Evolutionary conservation across 2,797 vertebrate species (phyloP).

Genomic region (Numenius phaeopus): DNA sequence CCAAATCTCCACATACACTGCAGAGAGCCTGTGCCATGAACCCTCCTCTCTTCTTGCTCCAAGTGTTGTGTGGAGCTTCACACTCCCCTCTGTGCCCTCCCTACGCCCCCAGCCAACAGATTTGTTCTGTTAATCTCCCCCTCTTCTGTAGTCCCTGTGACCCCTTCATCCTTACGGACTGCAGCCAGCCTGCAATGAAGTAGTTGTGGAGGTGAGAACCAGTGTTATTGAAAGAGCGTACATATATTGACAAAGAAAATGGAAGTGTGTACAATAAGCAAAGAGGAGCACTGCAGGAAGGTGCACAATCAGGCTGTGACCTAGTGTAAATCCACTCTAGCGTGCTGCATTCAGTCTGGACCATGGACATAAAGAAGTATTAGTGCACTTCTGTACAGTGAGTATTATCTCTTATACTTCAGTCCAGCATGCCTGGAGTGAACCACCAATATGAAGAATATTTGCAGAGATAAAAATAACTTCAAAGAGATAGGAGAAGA

Average conservation of each 20-base stretch:
- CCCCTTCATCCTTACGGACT: neutral
- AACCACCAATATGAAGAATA: neutral
- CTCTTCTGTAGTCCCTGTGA: neutral
- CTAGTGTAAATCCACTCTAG: neutral
- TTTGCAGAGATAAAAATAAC: slow-evolving; percentile 55
- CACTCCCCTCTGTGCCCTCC: neutral
- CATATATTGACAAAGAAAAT: neutral
- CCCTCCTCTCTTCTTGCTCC: neutral
- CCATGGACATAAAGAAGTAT: neutral
- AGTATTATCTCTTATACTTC: neutral
- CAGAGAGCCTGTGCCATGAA: neutral
- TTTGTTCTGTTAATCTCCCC: neutral
- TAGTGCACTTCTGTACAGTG: neutral
- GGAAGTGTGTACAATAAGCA: neutral
- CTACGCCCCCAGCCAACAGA: neutral
- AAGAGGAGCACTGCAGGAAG: neutral
- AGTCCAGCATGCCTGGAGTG: neutral
- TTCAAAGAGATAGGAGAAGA: neutral
- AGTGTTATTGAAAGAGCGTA: accelerated
- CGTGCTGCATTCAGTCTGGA: neutral
- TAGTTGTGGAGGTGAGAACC: neutral
- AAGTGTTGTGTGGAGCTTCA: accelerated
- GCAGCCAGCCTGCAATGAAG: neutral
- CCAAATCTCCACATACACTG: neutral
- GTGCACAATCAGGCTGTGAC: neutral